These are phyloP conservation scores for Ailuropoda melanoleuca DNA, from an alignment of 2,113 vertebrate species.

Conservation along the genomic window DNA sequence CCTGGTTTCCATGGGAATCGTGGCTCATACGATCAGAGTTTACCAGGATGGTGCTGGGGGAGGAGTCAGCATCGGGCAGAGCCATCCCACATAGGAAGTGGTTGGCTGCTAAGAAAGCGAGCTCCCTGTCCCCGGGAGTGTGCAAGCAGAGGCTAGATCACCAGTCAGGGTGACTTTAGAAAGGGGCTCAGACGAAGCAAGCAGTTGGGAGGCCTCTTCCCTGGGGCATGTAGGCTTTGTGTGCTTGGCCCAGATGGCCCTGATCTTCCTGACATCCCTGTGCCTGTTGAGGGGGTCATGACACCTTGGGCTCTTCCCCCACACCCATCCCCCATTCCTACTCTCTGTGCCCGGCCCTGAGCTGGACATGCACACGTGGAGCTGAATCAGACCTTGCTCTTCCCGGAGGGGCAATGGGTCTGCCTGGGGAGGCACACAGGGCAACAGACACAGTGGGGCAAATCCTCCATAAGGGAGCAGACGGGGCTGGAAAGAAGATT, in stretches of 20 bases:
- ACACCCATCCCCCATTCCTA: not conserved
- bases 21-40: not conserved
- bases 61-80: not conserved
- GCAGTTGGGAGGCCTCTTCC: not conserved
- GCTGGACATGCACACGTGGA: not conserved
- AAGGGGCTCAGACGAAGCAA: not conserved
- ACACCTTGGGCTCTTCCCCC: not conserved
- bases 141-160: not conserved
- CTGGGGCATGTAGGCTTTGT: not conserved
- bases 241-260: not conserved
- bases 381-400: not conserved
- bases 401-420: not conserved
- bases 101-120: not conserved
- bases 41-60: not conserved
- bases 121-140: not conserved
- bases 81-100: not conserved
- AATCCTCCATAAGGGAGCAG: not conserved
- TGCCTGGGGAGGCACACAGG: not conserved
- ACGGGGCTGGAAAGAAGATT: not conserved
- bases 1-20: constrained; percentile 34
- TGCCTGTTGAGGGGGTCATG: not conserved
- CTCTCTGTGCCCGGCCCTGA: not conserved
- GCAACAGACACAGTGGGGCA: not conserved
- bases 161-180: not conserved
- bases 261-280: not conserved